Percentiles rank a stretch among this genome's conserved stretches.
Conservation (phyloP, 2,888 invertebrate species). For the Neocrepidodera transversa region DNA sequence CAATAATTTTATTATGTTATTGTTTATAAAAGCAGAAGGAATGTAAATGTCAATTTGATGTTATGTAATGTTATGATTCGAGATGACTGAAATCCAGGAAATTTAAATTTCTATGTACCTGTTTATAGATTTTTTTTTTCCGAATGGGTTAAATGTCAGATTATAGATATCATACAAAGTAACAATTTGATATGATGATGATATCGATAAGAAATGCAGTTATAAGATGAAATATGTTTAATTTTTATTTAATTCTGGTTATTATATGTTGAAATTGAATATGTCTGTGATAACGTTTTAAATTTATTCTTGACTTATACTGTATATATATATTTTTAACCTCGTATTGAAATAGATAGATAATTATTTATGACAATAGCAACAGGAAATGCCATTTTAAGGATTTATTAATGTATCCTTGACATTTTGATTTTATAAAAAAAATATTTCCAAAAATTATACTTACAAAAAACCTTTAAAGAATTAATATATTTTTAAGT, state of each 20-base stretch:
- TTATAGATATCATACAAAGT: neutral
- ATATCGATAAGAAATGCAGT: neutral
- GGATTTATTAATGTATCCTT: neutral
- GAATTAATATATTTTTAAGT: no score
- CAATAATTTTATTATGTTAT: conserved; percentile 9
- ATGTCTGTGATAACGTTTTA: no score
- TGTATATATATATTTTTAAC: no score
- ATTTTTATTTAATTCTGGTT: no score
- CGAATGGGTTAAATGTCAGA: conserved; percentile 10
- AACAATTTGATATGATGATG: neutral
- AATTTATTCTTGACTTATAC: no score
- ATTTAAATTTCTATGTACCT: neutral
- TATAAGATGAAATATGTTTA: neutral
- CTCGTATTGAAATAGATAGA: no score
- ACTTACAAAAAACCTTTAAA: neutral
- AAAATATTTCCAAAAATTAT: neutral
- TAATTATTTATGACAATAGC: neutral
- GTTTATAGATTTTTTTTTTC: conserved; percentile 4
- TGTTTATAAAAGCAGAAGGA: conserved; percentile 5
- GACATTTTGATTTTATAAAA: neutral
- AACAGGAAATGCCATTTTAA: neutral
- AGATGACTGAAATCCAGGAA: conserved; percentile 10
- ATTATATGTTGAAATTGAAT: no score
- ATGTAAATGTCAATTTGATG: conserved; percentile 7
- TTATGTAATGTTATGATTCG: neutral